These are phyloP conservation scores for Drosophila rubida DNA, from an alignment of 2,888 invertebrate genomes.

Conservation along the genomic window DNA sequence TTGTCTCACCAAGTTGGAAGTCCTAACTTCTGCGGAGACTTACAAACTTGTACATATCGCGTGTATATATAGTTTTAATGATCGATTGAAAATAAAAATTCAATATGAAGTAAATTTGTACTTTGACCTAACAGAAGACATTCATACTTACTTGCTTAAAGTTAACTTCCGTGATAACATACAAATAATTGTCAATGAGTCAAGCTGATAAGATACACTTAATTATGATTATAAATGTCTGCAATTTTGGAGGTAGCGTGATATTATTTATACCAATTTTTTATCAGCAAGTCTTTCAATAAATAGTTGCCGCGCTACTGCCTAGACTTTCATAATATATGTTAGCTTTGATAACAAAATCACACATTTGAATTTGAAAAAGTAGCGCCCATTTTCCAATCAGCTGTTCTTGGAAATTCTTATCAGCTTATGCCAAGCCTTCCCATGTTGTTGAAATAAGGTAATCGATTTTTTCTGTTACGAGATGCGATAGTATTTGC, in stretches of 20 bases:
- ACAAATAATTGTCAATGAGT: constrained; percentile 27
- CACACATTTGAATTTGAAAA: background rate
- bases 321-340: background rate
- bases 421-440: constrained; percentile 30
- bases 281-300: constrained; percentile 39
- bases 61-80: constrained; percentile 25
- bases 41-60: constrained; percentile 1
- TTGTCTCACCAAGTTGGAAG: too few species aligned
- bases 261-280: constrained; percentile 12
- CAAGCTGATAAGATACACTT: constrained; percentile 43
- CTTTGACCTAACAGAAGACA: constrained; percentile 27
- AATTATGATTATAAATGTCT: constrained; percentile 17
- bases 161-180: constrained; percentile 13
- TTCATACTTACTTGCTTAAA: constrained; percentile 2
- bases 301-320: constrained; percentile 27
- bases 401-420: constrained; percentile 28
- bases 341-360: background rate
- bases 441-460: background rate
- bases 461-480: constrained; percentile 14
- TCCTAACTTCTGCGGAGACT: background rate
- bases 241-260: constrained; percentile 21
- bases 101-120: constrained; percentile 13
- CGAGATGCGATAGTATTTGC: constrained; percentile 3
- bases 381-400: constrained; percentile 1
- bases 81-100: constrained; percentile 32